Conservation (phyloP, 1,140 invertebrate species). For the Dermatophagoides farinae region DNA sequence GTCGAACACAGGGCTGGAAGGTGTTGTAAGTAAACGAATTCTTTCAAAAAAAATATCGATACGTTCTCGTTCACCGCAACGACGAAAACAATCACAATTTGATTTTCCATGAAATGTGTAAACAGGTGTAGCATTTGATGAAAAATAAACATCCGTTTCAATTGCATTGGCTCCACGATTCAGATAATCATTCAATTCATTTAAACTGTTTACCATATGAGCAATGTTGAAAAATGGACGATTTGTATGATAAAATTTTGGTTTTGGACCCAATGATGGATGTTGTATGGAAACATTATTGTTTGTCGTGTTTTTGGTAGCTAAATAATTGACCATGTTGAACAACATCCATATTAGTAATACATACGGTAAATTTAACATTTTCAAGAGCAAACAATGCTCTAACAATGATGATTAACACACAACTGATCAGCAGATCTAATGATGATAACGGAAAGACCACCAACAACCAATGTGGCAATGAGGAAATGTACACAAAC, state of each 20-base stretch:
- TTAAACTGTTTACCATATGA: constrained; percentile 22
- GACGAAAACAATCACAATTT: constrained; percentile 21
- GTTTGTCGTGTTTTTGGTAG: too few species aligned
- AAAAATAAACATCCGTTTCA: constrained; percentile 20
- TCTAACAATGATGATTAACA: too few species aligned
- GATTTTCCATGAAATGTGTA: constrained; percentile 19
- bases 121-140: constrained; percentile 16
- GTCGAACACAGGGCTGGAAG: constrained; percentile 7
- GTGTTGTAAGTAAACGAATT: constrained; percentile 15
- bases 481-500: too few species aligned
- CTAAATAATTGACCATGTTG: too few species aligned
- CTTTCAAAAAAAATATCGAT: constrained; percentile 16
- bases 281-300: too few species aligned
- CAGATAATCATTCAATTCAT: constrained; percentile 19
- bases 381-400: too few species aligned
- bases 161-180: constrained; percentile 20
- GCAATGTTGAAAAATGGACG: constrained; percentile 21
- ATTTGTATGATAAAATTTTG: not conserved
- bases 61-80: constrained; percentile 16
- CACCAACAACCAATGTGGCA: too few species aligned
- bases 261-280: too few species aligned
- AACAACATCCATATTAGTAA: too few species aligned
- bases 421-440: too few species aligned
- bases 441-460: too few species aligned
- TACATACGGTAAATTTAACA: too few species aligned